A percentile compares a stretch with the other conserved stretches of the same genome.
phyloP scores from a whole-genome alignment of 2,113 vertebrate species.

The Triplophysa tibetana region DNA sequence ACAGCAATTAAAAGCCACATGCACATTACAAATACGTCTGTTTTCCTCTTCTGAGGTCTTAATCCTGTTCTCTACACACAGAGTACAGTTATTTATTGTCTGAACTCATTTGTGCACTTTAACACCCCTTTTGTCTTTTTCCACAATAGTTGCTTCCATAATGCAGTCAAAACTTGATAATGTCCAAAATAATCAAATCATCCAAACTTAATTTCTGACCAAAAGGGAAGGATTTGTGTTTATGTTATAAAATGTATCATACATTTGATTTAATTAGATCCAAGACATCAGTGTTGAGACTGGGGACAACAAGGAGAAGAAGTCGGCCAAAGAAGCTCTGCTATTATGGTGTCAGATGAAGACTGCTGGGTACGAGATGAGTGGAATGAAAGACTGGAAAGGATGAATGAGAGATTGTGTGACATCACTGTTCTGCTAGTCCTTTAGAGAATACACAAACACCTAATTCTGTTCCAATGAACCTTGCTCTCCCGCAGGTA shows the following conservation, averaged over 20 bases:
- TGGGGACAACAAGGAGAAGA: constrained; percentile 92
- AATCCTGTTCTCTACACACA: neutral
- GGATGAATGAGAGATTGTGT: neutral
- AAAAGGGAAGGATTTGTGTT: neutral
- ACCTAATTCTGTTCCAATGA: constrained; percentile 48
- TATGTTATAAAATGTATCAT: neutral
- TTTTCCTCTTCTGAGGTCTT: neutral
- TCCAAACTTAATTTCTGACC: neutral
- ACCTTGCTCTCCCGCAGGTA: constrained; percentile 76
- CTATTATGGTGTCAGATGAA: constrained; percentile 98
- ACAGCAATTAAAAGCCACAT: neutral
- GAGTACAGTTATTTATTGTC: neutral
- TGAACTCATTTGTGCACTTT: no score
- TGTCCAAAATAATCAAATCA: neutral
- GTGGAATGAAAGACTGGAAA: neutral
- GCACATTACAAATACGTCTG: neutral
- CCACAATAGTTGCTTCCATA: neutral
- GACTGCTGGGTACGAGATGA: constrained; percentile 83
- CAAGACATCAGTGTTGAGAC: constrained; percentile 96
- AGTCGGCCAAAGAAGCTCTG: constrained; percentile 92
- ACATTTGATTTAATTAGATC: constrained; percentile 74
- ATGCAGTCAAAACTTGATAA: no score
- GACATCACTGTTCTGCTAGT: neutral
- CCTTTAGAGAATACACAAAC: neutral
- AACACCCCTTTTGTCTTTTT: neutral